A percentile compares a stretch with the other conserved stretches of the same genome.
Evolutionary conservation across 2,888 invertebrate species (phyloP).

Genomic region (Andrena bicolor): DNA sequence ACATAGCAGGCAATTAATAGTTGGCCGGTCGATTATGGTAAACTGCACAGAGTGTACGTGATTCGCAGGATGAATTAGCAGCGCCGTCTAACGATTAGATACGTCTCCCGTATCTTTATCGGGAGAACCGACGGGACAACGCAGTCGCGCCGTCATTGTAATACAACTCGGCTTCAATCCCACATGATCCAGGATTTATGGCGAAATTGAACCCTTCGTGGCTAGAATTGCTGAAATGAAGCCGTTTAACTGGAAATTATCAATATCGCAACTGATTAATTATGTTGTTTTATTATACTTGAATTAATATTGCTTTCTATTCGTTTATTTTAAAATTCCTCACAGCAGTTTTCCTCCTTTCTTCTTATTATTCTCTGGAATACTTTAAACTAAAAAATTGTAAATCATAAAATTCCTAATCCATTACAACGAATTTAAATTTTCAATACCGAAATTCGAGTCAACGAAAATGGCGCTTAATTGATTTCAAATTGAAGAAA

Average conservation of each 20-base stretch:
- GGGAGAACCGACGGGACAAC: conserved; percentile 4
- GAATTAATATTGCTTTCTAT: no score
- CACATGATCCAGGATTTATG: not conserved
- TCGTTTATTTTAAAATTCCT: not conserved
- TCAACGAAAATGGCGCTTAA: no score
- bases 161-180: not conserved
- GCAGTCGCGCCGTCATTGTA: not conserved
- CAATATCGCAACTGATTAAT: not conserved
- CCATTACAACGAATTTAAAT: not conserved
- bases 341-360: no score
- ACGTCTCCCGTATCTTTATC: conserved; percentile 31
- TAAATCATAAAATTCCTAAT: not conserved
- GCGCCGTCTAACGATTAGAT: conserved; percentile 31
- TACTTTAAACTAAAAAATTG: not conserved
- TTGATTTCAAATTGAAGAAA: no score
- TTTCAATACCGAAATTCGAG: no score
- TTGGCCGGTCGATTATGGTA: conserved; percentile 61
- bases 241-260: not conserved
- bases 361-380: no score
- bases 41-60: conserved; percentile 38
- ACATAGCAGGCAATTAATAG: conserved; percentile 60
- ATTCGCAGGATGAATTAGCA: conserved; percentile 43
- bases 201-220: not conserved
- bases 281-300: not conserved
- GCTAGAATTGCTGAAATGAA: not conserved